Evolutionary conservation across 2,113 vertebrate species (phyloP), one percentile per base, ranked within the genome.

Genomic region (Craseonycteris thonglongyai): DNA sequence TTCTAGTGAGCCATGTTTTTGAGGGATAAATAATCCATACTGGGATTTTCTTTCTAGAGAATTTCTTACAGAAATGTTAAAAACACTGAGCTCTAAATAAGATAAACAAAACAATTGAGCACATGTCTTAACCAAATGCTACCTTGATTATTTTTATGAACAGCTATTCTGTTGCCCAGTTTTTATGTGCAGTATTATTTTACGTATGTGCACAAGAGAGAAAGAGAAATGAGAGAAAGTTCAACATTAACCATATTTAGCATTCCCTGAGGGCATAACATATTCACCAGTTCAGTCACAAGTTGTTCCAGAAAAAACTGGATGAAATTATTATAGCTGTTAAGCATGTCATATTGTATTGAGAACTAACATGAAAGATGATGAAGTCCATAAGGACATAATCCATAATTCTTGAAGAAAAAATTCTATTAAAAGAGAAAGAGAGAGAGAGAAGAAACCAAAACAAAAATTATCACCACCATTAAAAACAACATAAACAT

Each of bases 101-200:
- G 38, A 71, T 88, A 76, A 96, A 66, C 65, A 90, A 95, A 96
- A 96, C 89, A 96, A 93, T 82, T 59, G 76, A 94, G 51, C 89
- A 97, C 91, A 95, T 97, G 83, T 95, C 89, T 96, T 94, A 91
- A 84, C 95, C 94, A 97, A 93, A 94, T 97, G 96, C 83, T 86
- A 92, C 95, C 90, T 96, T 93, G 90, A 96, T 96, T 97, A 97
- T 96, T 96, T 97, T 97, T 96, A 90, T 94, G 96, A 95, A 86
- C 28, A 88, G 38, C 24, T 84, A 75, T 96, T 94, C 87, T 69
- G 26, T 66, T 90, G 93, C 92, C 84, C 96, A 88, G 76, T 88
- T 96, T 97, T 97, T 95, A 93, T 85, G 58, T 88, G 35, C 61
- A 38, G 35, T 88, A 95, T 97, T 93, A 88, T 94, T 96, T 96